Evolutionary conservation across 2,113 vertebrate genomes (phyloP), one percentile per base, ranked within the genome.

Genomic region (Malurus cyaneus): DNA sequence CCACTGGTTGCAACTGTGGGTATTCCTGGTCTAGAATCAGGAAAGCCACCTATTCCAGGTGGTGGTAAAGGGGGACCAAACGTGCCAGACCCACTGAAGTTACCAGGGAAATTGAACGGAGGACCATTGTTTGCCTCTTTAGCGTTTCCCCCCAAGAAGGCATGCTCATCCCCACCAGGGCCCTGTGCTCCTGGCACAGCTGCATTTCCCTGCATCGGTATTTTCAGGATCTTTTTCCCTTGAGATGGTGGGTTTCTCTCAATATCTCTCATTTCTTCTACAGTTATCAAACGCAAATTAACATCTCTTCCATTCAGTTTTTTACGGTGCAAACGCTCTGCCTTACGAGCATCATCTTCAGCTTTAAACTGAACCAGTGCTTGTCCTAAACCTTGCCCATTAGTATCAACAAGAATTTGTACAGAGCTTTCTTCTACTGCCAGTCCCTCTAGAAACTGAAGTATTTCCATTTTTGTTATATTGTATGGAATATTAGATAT

Each of bases 401-500:
- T 98, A 91, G 96, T 98, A 94, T 99, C 99, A 80, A 98, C 98
- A 80, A 99, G 98, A 92, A 99, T 98, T 80, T 99, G 99, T 14
- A 99, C 97, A 80, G 98, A 98, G 82, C 98, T 99, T 94, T 99
- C 99, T 89, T 99, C 99, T 84, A 99, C 94, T 42, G 98, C 98
- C 82, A 99, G 98, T 69, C 99, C 99, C 82, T 99, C 99, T 54
- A 99, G 94, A 96, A 99, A 99, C 53, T 98, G 98, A 92, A 99
- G 98, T 61, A 99, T 98, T 94, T 99, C 99, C 95, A 99, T 98
- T 97, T 99, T 99, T 69, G 98, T 98, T 81, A 99, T 98, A 80
- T 99, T 99, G 97, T 99, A 99, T 16, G 99, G 99, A 93, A 99
- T 99, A 98, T 99, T 99, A 92, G 99, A 99, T 91, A 99, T 99